phyloP scores from a whole-genome alignment of 2,113 vertebrate genomes.

The Muscicapa adusta region DNA sequence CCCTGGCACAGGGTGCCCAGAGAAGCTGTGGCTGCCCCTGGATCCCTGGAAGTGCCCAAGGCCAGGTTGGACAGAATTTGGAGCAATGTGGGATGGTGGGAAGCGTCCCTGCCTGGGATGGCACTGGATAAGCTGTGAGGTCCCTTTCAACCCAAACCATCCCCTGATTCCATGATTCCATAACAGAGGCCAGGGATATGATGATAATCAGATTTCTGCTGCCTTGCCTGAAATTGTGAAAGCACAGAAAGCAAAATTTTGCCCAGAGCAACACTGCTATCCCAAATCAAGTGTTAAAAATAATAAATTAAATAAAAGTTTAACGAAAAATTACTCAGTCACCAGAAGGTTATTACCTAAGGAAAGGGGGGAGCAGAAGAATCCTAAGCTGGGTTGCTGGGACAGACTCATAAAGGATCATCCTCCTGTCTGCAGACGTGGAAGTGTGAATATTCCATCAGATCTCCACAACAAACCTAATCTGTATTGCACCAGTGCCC shows the following conservation, averaged over 20 bases:
- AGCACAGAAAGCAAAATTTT: not conserved
- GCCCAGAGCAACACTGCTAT: not conserved
- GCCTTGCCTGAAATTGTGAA: not conserved
- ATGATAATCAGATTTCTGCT: not conserved
- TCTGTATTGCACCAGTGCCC: slow-evolving; percentile 14
- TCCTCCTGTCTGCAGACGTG: not conserved
- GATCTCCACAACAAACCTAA: not conserved
- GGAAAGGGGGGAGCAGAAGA: not conserved
- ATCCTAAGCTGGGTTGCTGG: not conserved
- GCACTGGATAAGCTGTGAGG: rapidly evolving
- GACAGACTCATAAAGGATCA: not conserved
- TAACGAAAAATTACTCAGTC: not conserved
- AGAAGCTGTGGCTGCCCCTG: not conserved
- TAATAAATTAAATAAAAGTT: not conserved
- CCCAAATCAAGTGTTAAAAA: not conserved
- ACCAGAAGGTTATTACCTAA: not conserved
- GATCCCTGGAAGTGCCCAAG: not conserved
- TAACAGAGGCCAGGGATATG: not conserved
- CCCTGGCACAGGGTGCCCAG: not conserved
- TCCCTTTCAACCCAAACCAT: not conserved
- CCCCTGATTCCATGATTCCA: not conserved
- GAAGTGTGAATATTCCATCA: not conserved
- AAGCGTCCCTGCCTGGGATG: not conserved
- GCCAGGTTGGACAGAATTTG: rapidly evolving
- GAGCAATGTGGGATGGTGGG: rapidly evolving